Base-by-base conservation (phyloP, 2,113 vertebrate species). In the Willisornis vidua region DNA sequence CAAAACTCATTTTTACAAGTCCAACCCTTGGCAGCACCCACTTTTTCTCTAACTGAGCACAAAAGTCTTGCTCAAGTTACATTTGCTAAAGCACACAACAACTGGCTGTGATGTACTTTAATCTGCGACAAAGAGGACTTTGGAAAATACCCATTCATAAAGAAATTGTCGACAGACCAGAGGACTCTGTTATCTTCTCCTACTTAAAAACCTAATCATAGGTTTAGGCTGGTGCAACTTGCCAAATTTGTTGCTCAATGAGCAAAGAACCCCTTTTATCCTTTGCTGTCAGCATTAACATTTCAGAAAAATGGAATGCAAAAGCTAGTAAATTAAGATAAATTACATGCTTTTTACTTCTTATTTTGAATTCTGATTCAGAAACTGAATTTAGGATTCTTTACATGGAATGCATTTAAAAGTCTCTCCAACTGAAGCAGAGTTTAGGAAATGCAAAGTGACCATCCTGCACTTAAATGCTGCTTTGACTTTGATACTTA, bases 301-400 rank as follows among this genome's bases (percentile, higher is more conserved):
- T 67, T 87, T 92, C 35, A 76, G 62, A 66, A 91, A 89, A 85
- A 89, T 41, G 20, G 33, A 87, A 87, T 26, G 41, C 55, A 84
- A 66, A 86, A 93, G 33, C 51, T 45, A 74, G 81, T 62, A 77
- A 92, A 93, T 91, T 41, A 94, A 81, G 62, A 93, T 29, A 87
- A 87, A 91, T 76, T 74, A 62, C 37, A 62, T 37, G 52, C 26
- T 89, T 94, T 94, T 73, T 35, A 65, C 37, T 87, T 91, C 37
- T 33, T 65, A 23, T 72, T 93, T 87, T 58, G 78, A 72, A 79
- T 65, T 85, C 49, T 58, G 45, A 63, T 84, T 63, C 24, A 59
- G 76, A 41, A 89, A 45, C 12, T 16, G 68, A 89, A 84, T 85
- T 86, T 33, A 67, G 11, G 52, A 41, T 66, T 92, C 71, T 83